Evolutionary conservation across 1,140 invertebrate genomes (phyloP).

Genomic region (Euborellia annulipes): DNA sequence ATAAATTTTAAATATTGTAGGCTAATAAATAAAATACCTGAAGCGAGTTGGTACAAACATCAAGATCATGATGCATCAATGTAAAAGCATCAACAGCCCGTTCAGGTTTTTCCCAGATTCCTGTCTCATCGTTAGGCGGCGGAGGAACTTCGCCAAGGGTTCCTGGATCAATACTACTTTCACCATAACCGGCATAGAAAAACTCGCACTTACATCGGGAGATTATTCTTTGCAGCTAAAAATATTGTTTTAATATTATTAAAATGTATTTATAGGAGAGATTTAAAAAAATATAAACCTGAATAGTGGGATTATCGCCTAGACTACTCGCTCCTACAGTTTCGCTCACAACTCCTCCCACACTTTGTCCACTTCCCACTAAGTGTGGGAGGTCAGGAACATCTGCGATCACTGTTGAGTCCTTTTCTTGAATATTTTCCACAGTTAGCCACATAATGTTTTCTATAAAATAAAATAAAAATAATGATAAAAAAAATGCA

Average conservation of each 20-base stretch:
- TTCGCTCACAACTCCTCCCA: conserved; percentile 87
- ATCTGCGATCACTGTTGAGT: conserved; percentile 54
- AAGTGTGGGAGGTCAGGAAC: conserved; percentile 73
- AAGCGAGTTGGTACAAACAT: conserved; percentile 92
- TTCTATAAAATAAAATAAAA: conserved; percentile 33
- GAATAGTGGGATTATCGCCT: conserved; percentile 28
- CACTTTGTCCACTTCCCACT: conserved; percentile 86
- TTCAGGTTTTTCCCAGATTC: conserved; percentile 58
- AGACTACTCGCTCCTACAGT: conserved; percentile 70
- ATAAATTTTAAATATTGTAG: too few species aligned
- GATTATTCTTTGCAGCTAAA: conserved; percentile 84
- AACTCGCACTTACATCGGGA: conserved; percentile 96
- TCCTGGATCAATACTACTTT: conserved; percentile 54
- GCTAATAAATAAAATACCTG: conserved; percentile 47
- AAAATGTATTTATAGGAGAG: background rate
- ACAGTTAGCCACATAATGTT: conserved; percentile 92
- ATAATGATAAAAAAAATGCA: background rate
- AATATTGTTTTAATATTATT: conserved; percentile 4
- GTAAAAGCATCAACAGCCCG: conserved; percentile 92
- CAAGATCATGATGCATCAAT: conserved; percentile 93
- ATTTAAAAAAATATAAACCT: conserved; percentile 21
- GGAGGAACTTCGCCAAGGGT: conserved; percentile 45
- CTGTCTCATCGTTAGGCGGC: conserved; percentile 40
- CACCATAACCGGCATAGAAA: conserved; percentile 90
- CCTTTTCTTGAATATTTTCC: conserved; percentile 82